Conservation (phyloP, 2,113 vertebrate genomes). For the Corythaixoides concolor region DNA sequence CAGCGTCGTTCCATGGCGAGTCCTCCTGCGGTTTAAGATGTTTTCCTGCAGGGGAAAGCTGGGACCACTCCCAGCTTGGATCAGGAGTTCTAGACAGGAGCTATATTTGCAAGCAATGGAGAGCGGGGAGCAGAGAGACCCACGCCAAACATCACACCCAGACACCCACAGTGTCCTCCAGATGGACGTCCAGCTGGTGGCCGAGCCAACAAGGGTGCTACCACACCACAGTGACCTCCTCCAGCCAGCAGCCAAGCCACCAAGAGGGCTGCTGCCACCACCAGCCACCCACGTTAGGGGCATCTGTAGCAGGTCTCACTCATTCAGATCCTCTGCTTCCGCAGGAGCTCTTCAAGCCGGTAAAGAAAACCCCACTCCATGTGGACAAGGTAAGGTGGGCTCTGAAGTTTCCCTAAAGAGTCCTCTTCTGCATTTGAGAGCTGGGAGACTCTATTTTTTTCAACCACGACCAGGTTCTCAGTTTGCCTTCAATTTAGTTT, state of each 20-base stretch:
- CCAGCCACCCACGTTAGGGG: accelerated
- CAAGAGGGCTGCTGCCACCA: not conserved
- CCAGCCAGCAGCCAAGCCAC: not conserved
- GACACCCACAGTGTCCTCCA: not conserved
- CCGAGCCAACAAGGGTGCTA: not conserved
- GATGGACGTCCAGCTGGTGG: not conserved
- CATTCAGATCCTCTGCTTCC: not conserved
- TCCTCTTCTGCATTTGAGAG: not conserved
- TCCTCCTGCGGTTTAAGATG: not conserved
- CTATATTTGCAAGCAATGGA: not conserved
- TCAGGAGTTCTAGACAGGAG: not conserved
- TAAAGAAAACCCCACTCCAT: accelerated
- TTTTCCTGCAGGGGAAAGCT: not conserved
- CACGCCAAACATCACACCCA: not conserved
- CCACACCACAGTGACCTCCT: not conserved
- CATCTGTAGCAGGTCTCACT: not conserved
- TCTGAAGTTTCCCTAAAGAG: not conserved
- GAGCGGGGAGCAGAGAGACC: not conserved
- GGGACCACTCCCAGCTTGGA: not conserved
- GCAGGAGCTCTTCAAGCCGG: not conserved
- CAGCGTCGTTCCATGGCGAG: accelerated
- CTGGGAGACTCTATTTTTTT: not conserved
- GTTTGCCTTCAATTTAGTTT: not conserved
- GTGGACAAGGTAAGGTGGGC: not conserved
- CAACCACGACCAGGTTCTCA: accelerated